Percentiles rank a stretch among this genome's conserved stretches.
Evolutionary conservation across 2,113 vertebrate genomes (phyloP).

Genomic region (Chloropsis hardwickii): DNA sequence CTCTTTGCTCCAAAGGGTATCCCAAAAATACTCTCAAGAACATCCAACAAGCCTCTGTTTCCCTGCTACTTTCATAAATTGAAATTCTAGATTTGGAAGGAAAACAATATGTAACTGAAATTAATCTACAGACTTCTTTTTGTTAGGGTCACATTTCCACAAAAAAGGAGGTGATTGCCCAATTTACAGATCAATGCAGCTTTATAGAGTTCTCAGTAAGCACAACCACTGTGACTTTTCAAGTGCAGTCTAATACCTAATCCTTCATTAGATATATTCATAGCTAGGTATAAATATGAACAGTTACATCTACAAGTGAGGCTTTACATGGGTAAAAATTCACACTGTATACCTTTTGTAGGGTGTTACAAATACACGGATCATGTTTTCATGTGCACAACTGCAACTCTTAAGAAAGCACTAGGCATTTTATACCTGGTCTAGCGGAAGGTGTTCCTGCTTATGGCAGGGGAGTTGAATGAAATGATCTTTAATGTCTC

Average conservation of each 20-base stretch:
- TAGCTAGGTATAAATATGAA: background rate
- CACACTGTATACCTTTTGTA: background rate
- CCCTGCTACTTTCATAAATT: background rate
- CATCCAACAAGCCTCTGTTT: background rate
- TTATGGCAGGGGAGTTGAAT: background rate
- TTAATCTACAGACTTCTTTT: background rate
- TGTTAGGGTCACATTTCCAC: background rate
- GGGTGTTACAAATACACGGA: background rate
- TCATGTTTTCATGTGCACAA: background rate
- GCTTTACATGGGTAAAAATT: background rate
- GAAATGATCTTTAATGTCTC: background rate
- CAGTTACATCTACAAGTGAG: background rate
- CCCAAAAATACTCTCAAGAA: background rate
- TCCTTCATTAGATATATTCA: background rate
- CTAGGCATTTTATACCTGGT: background rate
- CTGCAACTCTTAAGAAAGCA: background rate
- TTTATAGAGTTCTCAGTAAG: background rate
- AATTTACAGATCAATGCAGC: background rate
- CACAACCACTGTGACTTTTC: background rate
- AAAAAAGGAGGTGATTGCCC: background rate
- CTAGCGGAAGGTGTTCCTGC: background rate
- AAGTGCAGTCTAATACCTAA: background rate
- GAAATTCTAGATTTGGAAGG: background rate
- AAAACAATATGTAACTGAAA: background rate
- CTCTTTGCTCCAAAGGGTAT: background rate